A percentile compares a stretch with the other conserved stretches of the same genome.
Evolutionary conservation across 2,888 invertebrate genomes (phyloP).

Genomic region (Drosophila yooni): DNA sequence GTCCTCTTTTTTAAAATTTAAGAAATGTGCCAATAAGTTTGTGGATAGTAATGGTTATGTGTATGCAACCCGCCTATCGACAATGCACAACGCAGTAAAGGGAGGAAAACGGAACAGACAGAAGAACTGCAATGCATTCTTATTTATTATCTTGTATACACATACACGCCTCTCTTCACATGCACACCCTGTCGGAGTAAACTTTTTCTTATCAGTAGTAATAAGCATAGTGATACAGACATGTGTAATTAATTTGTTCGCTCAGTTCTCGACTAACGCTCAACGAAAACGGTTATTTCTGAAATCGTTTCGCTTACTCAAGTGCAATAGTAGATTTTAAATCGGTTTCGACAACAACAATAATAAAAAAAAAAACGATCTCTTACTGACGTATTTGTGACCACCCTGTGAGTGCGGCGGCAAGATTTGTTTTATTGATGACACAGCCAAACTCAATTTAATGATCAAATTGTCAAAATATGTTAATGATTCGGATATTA

Average conservation of each 20-base stretch:
- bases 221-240: conserved; percentile 37
- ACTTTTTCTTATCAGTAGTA: conserved; percentile 62
- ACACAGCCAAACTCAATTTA: conserved; percentile 31
- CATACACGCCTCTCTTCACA: conserved; percentile 12
- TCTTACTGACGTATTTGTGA: conserved; percentile 1
- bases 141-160: conserved; percentile 55
- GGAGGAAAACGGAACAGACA: conserved; percentile 11
- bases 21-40: neutral
- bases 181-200: conserved; percentile 43
- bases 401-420: conserved; percentile 38
- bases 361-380: conserved; percentile 8
- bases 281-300: conserved; percentile 67
- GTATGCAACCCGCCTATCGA: neutral
- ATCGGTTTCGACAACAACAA: conserved; percentile 17
- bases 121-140: conserved; percentile 32
- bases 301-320: conserved; percentile 34
- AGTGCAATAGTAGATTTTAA: conserved; percentile 29
- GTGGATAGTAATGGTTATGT: neutral
- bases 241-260: conserved; percentile 61
- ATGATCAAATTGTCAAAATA: conserved; percentile 66
- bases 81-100: conserved; percentile 33
- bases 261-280: conserved; percentile 66
- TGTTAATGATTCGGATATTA: conserved; percentile 68
- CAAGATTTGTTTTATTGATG: conserved; percentile 7
- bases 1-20: conserved; percentile 1